Conservation (phyloP, 2,113 vertebrate species). For the Sinocyclocheilus grahami region DNA sequence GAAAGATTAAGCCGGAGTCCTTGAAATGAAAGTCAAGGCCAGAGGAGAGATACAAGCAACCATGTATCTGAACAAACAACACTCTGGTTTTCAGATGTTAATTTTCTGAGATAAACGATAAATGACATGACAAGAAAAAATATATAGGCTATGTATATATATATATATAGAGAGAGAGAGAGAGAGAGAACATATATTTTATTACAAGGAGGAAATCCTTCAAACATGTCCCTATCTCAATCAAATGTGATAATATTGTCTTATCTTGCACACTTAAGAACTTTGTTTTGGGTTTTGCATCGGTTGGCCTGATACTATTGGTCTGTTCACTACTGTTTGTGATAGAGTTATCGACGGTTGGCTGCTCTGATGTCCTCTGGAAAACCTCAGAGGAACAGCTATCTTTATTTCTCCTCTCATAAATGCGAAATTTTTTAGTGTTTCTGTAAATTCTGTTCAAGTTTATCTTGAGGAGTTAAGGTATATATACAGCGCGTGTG, state of each 20-base stretch:
- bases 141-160: neutral
- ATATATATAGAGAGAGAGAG: neutral
- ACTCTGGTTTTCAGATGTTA: neutral
- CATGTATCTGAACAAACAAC: neutral
- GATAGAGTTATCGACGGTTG: constrained; percentile 14
- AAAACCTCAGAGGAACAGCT: neutral
- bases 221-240: constrained; percentile 9
- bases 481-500: no score
- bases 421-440: neutral
- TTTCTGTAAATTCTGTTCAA: neutral
- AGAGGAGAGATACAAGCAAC: neutral
- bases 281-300: neutral
- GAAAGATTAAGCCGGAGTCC: neutral
- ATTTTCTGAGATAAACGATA: neutral
- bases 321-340: constrained; percentile 37
- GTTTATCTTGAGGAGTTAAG: neutral
- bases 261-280: constrained; percentile 7
- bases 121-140: no score
- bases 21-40: constrained; percentile 9
- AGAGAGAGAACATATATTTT: neutral
- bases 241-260: neutral
- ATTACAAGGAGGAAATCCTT: no score
- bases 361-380: neutral
- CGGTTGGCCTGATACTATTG: neutral
- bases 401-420: neutral